Evolutionary conservation across 1,140 invertebrate genomes (phyloP), one percentile per base, ranked within the genome.

Genomic region (Lethrus apterus): DNA sequence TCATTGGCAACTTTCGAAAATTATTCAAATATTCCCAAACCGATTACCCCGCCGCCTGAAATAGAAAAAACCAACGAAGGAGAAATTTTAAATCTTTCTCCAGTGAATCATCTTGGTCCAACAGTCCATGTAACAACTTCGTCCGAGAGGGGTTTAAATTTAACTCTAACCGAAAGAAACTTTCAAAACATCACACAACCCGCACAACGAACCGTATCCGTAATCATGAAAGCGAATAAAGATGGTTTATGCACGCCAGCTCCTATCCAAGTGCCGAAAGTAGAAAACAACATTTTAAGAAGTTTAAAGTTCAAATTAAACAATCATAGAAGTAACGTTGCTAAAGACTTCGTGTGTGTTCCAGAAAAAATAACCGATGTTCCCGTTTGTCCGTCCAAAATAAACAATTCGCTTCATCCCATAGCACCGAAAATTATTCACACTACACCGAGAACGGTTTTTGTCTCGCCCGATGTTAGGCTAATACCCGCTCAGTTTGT

Each of bases 271-370:
- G 20, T 44, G 56, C 20, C 47, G 31, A 63, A 59, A 56, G 67
- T 75, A 20, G 60, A 71, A 13, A 65, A 69, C 52, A 85, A 86
- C 63, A 77, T 86, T 14, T 64, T 85, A 24, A 84, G 82, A 61
- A 79, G 76, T 46, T 67, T 86, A 8, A 86, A 87, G 57, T 86
- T 83, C 62, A 87, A 87, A 69, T 84, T 87, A 80, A 82, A 81
- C 54, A 65, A 75, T 11, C 70, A 73, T 4, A 20, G 45, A 48
- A 51, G 18, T 41, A 23, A 26, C 35, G n/a, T 8, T 11, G n/a
- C n/a, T n/a, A n/a, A n/a, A n/a, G n/a, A n/a, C n/a, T n/a, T n/a
- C n/a, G n/a, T n/a, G n/a, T n/a, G n/a, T n/a, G n/a, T n/a, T n/a
- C n/a, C n/a, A n/a, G n/a, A n/a, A n/a, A 34, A 31, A 36, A 38